Evolutionary conservation across 1,140 invertebrate species (phyloP).

Genomic region (Anoplolepis gracilipes): DNA sequence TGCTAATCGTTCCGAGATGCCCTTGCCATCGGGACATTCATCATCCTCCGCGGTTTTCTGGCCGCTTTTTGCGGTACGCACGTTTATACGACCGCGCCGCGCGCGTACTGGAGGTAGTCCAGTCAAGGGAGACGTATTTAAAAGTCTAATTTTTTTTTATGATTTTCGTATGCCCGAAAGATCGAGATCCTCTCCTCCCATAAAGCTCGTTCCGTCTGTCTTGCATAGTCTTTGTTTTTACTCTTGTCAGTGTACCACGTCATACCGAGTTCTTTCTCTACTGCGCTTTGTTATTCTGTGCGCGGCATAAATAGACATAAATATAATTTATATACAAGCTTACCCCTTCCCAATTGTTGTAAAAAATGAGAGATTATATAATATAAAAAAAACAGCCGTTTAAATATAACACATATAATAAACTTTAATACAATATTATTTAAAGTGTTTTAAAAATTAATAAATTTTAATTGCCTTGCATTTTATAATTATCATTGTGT

Average conservation of each 20-base stretch:
- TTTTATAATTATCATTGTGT: too few relatives aligned
- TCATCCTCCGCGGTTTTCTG: conserved; percentile 74
- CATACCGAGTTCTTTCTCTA: too few relatives aligned
- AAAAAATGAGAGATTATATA: too few relatives aligned
- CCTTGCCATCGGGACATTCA: conserved; percentile 77
- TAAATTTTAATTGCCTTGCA: too few relatives aligned
- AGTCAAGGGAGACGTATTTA: conserved; percentile 63
- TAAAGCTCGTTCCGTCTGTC: conserved; percentile 18
- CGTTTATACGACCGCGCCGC: conserved; percentile 62
- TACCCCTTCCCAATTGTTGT: too few relatives aligned
- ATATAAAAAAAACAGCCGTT: too few relatives aligned
- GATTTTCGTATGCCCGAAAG: conserved; percentile 31
- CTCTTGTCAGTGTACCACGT: background rate
- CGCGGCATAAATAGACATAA: background rate
- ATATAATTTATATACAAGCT: background rate
- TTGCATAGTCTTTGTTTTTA: conserved; percentile 33
- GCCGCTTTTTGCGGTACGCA: conserved; percentile 59
- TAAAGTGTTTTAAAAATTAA: too few relatives aligned
- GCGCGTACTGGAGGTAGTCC: conserved; percentile 63
- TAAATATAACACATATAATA: too few relatives aligned
- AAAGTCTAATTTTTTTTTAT: conserved; percentile 71
- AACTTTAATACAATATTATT: too few relatives aligned
- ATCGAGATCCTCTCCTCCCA: conserved; percentile 39
- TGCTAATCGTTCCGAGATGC: conserved; percentile 76
- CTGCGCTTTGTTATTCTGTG: background rate